Base-by-base conservation (phyloP, 2,113 vertebrate species). In the Oryzias melastigma region DNA sequence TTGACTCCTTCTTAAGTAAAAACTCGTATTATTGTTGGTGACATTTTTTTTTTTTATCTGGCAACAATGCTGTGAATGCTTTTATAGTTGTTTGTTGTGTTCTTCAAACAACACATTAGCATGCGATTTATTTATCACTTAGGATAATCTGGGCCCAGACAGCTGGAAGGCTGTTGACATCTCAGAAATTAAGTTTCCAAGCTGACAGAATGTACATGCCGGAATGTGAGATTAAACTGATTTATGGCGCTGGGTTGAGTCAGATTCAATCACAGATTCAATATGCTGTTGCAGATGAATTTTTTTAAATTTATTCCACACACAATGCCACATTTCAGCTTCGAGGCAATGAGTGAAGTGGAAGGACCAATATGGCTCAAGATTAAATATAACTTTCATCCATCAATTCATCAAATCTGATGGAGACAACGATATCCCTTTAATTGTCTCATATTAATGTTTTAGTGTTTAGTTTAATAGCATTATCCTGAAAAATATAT, bases 221-320 rank as follows among this genome's bases (percentile, higher is more conserved):
- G 61, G 55, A 55, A 73, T 41, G 49, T 56, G 22, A 52, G 57
- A 67, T 53, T 60, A 24, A 43, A 17, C 47, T 68, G 53, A 73
- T 80, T 62, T 64, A 66, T 55, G 61, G 63, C 58, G 27, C n/a
- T 22, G 62, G 35, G 72, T 59, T 53, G 51, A 35, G 64, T 59
- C 55, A 44, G 64, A 56, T 44, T 68, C 65, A 52, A 63, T 61
- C 61, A 61, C n/a, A 71, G 49, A 77, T 66, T 61, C 62, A 75
- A 71, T 73, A 71, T 64, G 55, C 47, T 61, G 65, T 49, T 45
- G 59, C 57, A 58, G 65, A 75, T 78, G 57, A 56, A 79, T 75
- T 58, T 79, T n/a, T 69, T 22, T 54, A 35, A 81, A 70, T 81
- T 77, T 67, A 81, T 77, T 80, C 67, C 56, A 60, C 48, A 80